These are phyloP conservation scores for Baronia brevicornis DNA, from an alignment of 2,888 invertebrate species.

Conservation along the genomic window DNA sequence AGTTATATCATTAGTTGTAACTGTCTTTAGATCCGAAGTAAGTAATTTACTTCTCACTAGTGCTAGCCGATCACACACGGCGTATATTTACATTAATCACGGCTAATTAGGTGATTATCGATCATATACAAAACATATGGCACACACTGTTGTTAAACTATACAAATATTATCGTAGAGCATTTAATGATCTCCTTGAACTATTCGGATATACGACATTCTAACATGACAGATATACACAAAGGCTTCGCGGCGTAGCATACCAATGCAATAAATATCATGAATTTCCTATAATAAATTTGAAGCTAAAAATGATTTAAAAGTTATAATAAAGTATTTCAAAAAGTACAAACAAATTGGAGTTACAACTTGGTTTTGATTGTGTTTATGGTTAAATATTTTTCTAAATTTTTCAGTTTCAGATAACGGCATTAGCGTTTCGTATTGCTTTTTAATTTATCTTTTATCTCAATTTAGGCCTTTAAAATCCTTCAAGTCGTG, in stretches of 20 bases:
- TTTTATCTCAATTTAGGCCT: conserved; percentile 7
- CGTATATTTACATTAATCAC: conserved; percentile 11
- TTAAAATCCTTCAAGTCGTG: conserved; percentile 5
- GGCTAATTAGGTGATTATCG: conserved; percentile 11
- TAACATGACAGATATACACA: too few species aligned
- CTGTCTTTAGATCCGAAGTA: conserved; percentile 23
- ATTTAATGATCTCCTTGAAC: conserved; percentile 10
- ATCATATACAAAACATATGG: conserved; percentile 2
- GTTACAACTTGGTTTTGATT: too few species aligned
- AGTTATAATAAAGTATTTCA: too few species aligned
- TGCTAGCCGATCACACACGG: conserved; percentile 14
- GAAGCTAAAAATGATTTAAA: too few species aligned
- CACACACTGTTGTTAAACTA: conserved; percentile 3
- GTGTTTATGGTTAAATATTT: too few species aligned
- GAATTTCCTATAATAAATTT: too few species aligned
- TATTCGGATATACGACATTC: too few species aligned
- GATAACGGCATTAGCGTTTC: too few species aligned
- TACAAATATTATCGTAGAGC: background rate
- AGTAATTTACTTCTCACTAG: conserved; percentile 19
- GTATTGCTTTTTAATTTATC: conserved; percentile 9
- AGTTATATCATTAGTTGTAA: conserved; percentile 36
- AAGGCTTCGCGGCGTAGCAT: too few species aligned
- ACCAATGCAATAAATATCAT: too few species aligned
- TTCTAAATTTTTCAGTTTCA: too few species aligned
- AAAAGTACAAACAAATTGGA: too few species aligned